Evolutionary conservation across 2,888 invertebrate species (phyloP), one percentile per base, ranked within the genome.

Genomic region (Hypomecis punctinalis): DNA sequence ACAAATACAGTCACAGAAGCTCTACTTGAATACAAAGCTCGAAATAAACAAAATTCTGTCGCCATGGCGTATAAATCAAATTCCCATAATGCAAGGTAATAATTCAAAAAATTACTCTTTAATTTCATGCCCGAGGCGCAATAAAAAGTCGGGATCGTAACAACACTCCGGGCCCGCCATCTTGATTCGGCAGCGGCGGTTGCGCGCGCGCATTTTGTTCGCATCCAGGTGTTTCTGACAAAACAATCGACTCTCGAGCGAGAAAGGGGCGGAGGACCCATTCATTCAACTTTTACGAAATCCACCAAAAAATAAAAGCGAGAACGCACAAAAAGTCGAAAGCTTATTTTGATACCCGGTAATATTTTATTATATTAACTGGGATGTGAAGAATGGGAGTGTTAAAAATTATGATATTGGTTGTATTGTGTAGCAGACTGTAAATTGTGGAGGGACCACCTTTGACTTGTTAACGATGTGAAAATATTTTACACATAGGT

Each of bases 171-270:
- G 68, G 64, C 76, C 79, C 83, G 84, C 86, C 84, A 87, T 88
- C 77, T 86, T 88, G 86, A 76, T 79, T 83, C 74, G 74, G 83
- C 82, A 77, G 83, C 82, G 78, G 81, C 86, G 80, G 86, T 86
- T 85, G 83, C 82, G 84, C 81, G 80, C 81, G 78, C 88, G 84
- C 87, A 83, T 84, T 71, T 88, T 90, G 88, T 91, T 86, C 84
- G 86, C 80, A 78, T 89, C 92, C 92, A 92, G 91, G 93, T 93
- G 93, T 91, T 87, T 81, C 88, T 91, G 91, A 92, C 93, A 92
- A 92, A 93, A 93, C 93, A 93, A 92, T 92, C 89, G 87, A 79
- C 85, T 82, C 86, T 89, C 81, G 83, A 80, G 81, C 82, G 84
- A 82, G 82, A 89, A 89, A 82, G 82, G 89, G 89, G 88, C 90